Base-by-base conservation (phyloP, 2,113 vertebrate genomes). In the Phrynosoma blainvillii region DNA sequence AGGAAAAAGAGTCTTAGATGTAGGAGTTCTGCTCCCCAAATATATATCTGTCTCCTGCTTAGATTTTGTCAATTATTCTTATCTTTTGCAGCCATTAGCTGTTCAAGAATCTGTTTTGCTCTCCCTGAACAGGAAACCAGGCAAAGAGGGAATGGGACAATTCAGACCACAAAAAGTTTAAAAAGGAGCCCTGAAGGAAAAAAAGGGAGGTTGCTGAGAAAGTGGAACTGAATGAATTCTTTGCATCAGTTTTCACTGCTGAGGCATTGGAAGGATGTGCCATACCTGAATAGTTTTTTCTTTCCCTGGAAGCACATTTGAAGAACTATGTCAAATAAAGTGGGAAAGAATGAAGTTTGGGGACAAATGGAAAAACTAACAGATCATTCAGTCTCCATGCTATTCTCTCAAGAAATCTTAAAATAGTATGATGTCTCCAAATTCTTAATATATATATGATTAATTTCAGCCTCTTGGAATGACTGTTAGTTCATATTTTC, bases 41-140 rank as follows among this genome's bases (percentile, higher is more conserved):
- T 56, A 93, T 16, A 52, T 94, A 94, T 78, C 40, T 73, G 76
- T 85, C 85, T 84, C 42, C 77, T 85, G 36, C 79, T 94, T 85
- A 93, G 85, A 88, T 91, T 30, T 84, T 77, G 91, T 40, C 73
- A 95, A 84, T 92, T 84, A 87, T 83, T 89, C 14, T 0, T 56
- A 56, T 71, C 82, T 82, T 87, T 82, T 40, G 47, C 62, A 68
- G 36, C 79, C 89, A 77, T 95, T 90, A 93, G 86, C 65, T 90
- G 90, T 92, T 93, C 75, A 94, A 82, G 54, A 88, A 59, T 85
- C 47, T 91, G 21, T 78, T 93, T 94, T 94, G 77, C 92, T 95
- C 91, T 18, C 18, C 86, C 20, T 84, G 74, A 42, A 32, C 73
- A 30, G 36, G n/a, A 65, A 76, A 76, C 25, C 32, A 30, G 36